phyloP scores from a whole-genome alignment of 2,888 invertebrate genomes.

The Falcaria lacertinaria region DNA sequence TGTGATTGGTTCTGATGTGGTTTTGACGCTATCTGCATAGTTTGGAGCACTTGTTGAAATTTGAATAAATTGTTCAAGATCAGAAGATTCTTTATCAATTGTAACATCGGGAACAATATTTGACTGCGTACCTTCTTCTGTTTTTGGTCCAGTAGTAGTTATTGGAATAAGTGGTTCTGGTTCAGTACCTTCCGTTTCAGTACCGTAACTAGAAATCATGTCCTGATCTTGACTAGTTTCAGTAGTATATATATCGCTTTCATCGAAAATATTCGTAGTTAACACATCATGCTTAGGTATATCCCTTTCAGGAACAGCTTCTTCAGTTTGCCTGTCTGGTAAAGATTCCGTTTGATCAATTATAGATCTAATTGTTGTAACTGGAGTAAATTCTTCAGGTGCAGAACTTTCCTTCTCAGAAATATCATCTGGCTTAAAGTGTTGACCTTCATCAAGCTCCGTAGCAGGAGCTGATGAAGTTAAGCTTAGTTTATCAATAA shows the following conservation, averaged over 20 bases:
- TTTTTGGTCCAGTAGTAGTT: conserved; percentile 38
- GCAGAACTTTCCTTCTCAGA: conserved; percentile 13
- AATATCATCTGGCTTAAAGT: conserved; percentile 5
- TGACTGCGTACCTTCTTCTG: conserved; percentile 26
- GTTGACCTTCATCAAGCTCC: not conserved
- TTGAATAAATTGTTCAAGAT: not conserved
- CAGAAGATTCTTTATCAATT: conserved; percentile 29
- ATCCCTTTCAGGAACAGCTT: not conserved
- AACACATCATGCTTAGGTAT: not conserved
- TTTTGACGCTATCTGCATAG: not conserved
- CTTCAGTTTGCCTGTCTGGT: conserved; percentile 6
- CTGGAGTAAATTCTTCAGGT: conserved; percentile 9
- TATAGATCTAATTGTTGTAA: conserved; percentile 21
- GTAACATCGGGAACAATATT: conserved; percentile 47
- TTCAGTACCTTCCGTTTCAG: conserved; percentile 9
- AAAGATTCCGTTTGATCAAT: conserved; percentile 22
- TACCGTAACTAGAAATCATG: conserved; percentile 2
- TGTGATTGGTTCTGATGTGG: not conserved
- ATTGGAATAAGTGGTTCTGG: not conserved
- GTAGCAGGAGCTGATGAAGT: conserved; percentile 18
- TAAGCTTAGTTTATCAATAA: conserved; percentile 6
- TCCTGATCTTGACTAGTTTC: conserved; percentile 1
- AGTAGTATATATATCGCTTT: not conserved
- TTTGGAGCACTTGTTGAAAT: not conserved
- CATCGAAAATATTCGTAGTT: conserved; percentile 11